phyloP scores from a whole-genome alignment of 1,140 invertebrate species.

The Cyclargus thomasi region DNA sequence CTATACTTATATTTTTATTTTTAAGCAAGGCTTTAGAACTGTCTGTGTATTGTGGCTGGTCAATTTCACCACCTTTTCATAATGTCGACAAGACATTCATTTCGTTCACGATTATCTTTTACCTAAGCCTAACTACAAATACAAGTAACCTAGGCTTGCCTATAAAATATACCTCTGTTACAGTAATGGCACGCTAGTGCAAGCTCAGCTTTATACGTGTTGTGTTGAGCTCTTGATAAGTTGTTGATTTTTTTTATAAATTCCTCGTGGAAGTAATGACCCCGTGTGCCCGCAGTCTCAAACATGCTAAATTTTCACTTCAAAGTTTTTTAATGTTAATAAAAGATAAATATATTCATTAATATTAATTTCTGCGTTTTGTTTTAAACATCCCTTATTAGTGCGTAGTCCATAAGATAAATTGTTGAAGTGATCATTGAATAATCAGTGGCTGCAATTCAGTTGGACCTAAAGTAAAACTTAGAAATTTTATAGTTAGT shows the following conservation, averaged over 20 bases:
- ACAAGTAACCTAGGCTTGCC: too few relatives aligned
- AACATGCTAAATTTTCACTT: conserved; percentile 66
- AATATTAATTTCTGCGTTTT: conserved; percentile 45
- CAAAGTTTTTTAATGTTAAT: conserved; percentile 67
- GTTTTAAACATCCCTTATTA: conserved; percentile 22
- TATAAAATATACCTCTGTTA: not conserved
- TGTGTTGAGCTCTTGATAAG: conserved; percentile 45
- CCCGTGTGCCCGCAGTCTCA: conserved; percentile 35
- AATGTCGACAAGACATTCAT: too few relatives aligned
- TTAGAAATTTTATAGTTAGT: too few relatives aligned
- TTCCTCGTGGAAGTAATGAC: conserved; percentile 46
- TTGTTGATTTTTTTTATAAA: conserved; percentile 53
- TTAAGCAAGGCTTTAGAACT: too few relatives aligned
- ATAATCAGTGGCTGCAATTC: too few relatives aligned
- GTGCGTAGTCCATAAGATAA: not conserved
- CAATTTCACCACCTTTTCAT: too few relatives aligned
- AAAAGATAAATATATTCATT: conserved; percentile 68
- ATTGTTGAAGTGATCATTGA: not conserved
- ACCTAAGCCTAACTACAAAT: too few relatives aligned
- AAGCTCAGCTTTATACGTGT: conserved; percentile 26
- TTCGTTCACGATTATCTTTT: too few relatives aligned
- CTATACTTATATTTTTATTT: too few relatives aligned
- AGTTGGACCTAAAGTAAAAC: too few relatives aligned
- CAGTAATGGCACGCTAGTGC: not conserved
- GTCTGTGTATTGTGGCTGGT: too few relatives aligned